Conservation (phyloP, 2,797 vertebrate species). For the Platalea minor region DNA sequence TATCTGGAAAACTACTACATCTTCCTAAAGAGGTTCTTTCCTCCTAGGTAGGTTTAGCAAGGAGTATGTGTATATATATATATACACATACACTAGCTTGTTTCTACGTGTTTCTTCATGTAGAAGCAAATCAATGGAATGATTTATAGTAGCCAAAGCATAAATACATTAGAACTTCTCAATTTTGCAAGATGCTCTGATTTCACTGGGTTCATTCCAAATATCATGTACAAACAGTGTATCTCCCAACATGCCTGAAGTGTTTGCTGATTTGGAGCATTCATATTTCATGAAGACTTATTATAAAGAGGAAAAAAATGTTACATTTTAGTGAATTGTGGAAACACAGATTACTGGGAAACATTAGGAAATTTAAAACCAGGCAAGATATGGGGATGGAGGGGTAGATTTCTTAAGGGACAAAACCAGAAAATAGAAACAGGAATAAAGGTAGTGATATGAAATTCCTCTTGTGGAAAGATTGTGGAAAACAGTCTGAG, state of each 20-base stretch:
- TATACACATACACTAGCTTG: not conserved
- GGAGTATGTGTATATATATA: too few relatives aligned
- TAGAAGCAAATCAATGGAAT: not conserved
- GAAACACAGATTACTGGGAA: not conserved
- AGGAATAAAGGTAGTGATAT: not conserved
- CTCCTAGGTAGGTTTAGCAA: not conserved
- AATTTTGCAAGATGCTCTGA: not conserved
- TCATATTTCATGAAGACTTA: not conserved
- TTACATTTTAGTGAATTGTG: not conserved
- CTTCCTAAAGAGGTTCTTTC: not conserved
- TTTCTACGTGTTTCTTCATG: not conserved
- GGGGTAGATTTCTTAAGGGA: not conserved
- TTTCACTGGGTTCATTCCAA: not conserved
- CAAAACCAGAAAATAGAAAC: not conserved
- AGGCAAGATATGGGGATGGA: not conserved
- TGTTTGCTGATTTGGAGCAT: not conserved
- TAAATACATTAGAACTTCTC: not conserved
- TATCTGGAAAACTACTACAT: not conserved
- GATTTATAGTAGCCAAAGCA: not conserved
- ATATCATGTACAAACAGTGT: not conserved
- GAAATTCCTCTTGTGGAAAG: not conserved
- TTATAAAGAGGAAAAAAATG: not conserved
- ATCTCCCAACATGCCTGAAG: not conserved
- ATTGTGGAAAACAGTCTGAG: not conserved
- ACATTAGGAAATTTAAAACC: not conserved